Evolutionary conservation across 2,888 invertebrate species (phyloP), one percentile per base, ranked within the genome.

Genomic region (Campaea margaritaria): DNA sequence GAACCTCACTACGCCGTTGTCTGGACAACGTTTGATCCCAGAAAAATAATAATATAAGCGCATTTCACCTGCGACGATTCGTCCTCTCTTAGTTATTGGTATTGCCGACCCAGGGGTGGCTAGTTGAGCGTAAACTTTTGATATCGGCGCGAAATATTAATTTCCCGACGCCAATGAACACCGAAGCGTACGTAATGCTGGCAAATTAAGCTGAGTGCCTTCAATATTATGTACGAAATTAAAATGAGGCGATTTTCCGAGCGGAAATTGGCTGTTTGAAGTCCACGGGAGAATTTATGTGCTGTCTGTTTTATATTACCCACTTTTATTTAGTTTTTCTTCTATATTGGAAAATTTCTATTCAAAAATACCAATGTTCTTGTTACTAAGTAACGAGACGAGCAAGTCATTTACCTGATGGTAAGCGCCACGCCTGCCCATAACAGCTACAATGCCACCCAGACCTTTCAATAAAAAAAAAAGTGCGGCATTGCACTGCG

Each of bases 141-240:
- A 90, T 92, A 91, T 90, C 86, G 87, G 86, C 81, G 89, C 86
- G 86, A 91, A 90, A 91, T 91, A 91, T 92, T 92, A 92, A 91
- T 92, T 89, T 91, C 87, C 86, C 86, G 84, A 78, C 85, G 85
- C 85, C 89, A 88, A 89, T 90, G 86, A 89, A 87, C 86, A 84
- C 61, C 78, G 80, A 77, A 81, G 86, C 88, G 88, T 78, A 82
- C 85, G 86, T 88, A 90, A 89, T 88, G 82, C 86, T 81, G 85
- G 86, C 87, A 89, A 90, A 91, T 91, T 89, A 89, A 86, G 83
- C 85, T 78, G 86, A 90, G 88, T 86, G 86, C 89, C 85, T 87
- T 84, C 85, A 84, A 86, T 88, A 87, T 82, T 84, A 83, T 80
- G 84, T 79, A 79, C 81, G 78, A 85, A 81, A 87, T 88, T 87